Base-by-base conservation (phyloP, 2,797 vertebrate species). In the Eupleurogrammus muticus region DNA sequence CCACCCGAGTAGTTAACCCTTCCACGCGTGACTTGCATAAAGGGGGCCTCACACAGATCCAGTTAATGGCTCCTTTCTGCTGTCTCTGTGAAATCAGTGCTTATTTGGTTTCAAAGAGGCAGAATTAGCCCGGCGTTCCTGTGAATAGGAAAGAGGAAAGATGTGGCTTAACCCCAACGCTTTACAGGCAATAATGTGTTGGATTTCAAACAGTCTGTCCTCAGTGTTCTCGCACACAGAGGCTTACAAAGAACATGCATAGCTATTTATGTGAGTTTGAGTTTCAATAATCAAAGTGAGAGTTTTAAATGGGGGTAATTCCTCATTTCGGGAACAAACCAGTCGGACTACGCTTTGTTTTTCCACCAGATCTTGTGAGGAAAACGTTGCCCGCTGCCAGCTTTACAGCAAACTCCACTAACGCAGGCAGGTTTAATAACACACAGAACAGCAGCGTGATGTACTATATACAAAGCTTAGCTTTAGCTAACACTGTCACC, bases 1-100 rank as follows among this genome's bases (percentile, higher is more conserved):
- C 50, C 61, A 70, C 49, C 66, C 44, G 64, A 76, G 75, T 53
- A 54, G 62, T 86, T 85, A 62, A 86, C 83, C 77, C 67, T 44
- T 85, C 62, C 62, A 83, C 47, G n/a, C 28, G 28, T 62, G 79
- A 82, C 65, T 76, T 59, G 50, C 38, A 53, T 48, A 61, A 35
- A 48, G 23, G 13, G 66, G 66, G 71, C 63, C 75, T 69, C 80
- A 72, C 75, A 46, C 76, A 78, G 71, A 80, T 78, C 77, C 48
- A 38, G 65, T 53, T 76, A 86, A 85, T 78, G 69, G 75, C 68
- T 78, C 63, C 17, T 60, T 65, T 81, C 59, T 62, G 50, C 56
- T 38, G 32, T 59, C 57, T 42, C 53, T 73, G 65, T 75, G 53
- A 83, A 84, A 82, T 75, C 19, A 76, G 42, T 34, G 24, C 69